These are phyloP conservation scores for Boleophthalmus pectinirostris DNA, from an alignment of 2,113 vertebrate species.

Conservation along the genomic window DNA sequence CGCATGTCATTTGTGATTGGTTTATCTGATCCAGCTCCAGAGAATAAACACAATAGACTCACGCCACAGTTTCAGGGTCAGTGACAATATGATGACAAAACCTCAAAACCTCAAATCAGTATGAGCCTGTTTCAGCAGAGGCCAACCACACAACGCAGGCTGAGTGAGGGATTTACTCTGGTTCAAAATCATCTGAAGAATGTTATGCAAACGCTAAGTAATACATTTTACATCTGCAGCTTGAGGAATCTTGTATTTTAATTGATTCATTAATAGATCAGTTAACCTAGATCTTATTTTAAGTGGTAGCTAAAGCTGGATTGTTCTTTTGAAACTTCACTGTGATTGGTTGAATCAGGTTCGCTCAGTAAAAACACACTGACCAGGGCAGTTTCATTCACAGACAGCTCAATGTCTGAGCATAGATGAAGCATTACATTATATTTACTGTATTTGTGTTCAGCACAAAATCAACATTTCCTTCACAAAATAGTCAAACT, in stretches of 20 bases:
- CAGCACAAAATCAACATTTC: too few species aligned
- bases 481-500: not conserved
- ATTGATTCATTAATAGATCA: not conserved
- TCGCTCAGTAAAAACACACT: not conserved
- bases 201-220: too few species aligned
- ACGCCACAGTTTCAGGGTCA: not conserved
- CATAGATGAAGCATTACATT: too few species aligned
- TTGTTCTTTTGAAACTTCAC: not conserved
- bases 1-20: not conserved
- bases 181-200: not conserved
- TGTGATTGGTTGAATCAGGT: not conserved
- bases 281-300: not conserved
- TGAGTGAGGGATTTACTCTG: not conserved
- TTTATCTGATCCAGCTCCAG: not conserved
- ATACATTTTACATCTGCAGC: not conserved
- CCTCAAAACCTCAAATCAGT: not conserved
- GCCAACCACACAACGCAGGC: not conserved
- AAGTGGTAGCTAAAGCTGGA: not conserved
- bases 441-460: too few species aligned
- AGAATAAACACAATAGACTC: not conserved
- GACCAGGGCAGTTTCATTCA: too few species aligned
- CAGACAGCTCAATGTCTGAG: too few species aligned
- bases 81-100: not conserved
- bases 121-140: not conserved
- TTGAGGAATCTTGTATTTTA: not conserved